Evolutionary conservation across 2,113 vertebrate genomes (phyloP), one percentile per base, ranked within the genome.

Genomic region (Tursiops truncatus): DNA sequence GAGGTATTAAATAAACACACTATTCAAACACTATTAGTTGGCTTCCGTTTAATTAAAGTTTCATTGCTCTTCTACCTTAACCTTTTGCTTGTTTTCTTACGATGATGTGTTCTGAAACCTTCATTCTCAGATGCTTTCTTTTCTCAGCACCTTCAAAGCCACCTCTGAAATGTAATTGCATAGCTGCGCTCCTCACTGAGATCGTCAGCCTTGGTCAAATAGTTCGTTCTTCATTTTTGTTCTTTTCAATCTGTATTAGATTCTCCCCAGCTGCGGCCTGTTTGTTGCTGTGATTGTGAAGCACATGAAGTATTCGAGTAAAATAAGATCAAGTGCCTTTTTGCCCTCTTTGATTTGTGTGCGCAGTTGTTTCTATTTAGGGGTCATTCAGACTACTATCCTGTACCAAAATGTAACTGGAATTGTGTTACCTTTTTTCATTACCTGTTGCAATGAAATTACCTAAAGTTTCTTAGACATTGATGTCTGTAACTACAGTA

Each of bases 371-470:
- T 95, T 95, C 70, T 92, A 23, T 73, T 96, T 56, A 74, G 73
- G 67, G 15, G 53, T 92, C 89, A 93, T 88, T 95, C 68, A 68
- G 68, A 80, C 41, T 85, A 86, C 56, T 93, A 6, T 81, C 58
- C 33, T 76, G 3, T 47, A 13, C 18, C 28, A 58, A 95, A 96
- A 90, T 95, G 79, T 84, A 81, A 92, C 94, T 93, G 86, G 96
- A 68, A 95, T 98, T 96, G 95, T 91, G 58, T 96, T 98, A 92
- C 97, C 58, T 73, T 70, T 96, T 97, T 95, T 96, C 79, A 94
- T 96, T 98, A 94, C 18, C 47, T 84, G 26, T 95, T 85, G 58
- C 68, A 44, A 79, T 89, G 80, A 79, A 77, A 85, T 90, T 94
- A 65, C 38, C 92, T 94, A 10, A 89, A 67, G 36, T 97, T 96